These are phyloP conservation scores for Pelodiscus sinensis DNA, from an alignment of 2,113 vertebrate genomes.

Conservation along the genomic window DNA sequence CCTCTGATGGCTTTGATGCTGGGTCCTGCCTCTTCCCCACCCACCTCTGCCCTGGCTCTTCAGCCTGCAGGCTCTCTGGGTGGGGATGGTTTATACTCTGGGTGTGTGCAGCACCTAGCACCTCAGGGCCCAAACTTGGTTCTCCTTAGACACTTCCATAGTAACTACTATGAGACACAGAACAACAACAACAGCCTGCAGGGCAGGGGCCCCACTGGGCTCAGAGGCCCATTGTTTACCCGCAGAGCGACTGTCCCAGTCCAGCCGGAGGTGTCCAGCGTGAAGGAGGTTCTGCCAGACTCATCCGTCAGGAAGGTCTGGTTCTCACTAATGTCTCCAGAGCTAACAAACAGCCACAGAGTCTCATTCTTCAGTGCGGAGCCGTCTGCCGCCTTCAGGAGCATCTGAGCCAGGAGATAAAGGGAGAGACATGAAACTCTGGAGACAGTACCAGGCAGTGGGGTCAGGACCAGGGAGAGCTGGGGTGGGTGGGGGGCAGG, in stretches of 20 bases:
- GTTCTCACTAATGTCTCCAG: too few relatives aligned
- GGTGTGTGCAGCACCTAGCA: not conserved
- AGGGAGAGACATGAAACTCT: not conserved
- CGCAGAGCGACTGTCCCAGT: rapidly evolving
- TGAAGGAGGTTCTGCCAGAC: too few relatives aligned
- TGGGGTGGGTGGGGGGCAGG: too few relatives aligned
- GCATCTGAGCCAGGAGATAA: not conserved
- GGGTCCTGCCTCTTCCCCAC: too few relatives aligned
- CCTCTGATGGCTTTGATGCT: too few relatives aligned
- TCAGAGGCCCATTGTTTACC: not conserved
- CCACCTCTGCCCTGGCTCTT: not conserved
- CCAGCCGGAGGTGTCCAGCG: not conserved
- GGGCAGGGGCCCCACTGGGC: rapidly evolving
- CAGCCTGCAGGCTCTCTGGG: too few relatives aligned
- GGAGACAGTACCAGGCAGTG: too few relatives aligned
- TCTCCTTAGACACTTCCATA: not conserved
- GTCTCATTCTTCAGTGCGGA: not conserved
- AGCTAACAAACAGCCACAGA: rapidly evolving
- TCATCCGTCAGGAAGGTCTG: too few relatives aligned
- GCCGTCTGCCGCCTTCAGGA: rapidly evolving
- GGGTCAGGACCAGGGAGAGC: not conserved
- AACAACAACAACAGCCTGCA: not conserved
- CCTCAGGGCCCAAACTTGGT: not conserved
- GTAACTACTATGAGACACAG: too few relatives aligned
- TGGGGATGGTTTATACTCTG: not conserved